Evolutionary conservation across 2,888 invertebrate species (phyloP).

Genomic region (Drosophila formosana): DNA sequence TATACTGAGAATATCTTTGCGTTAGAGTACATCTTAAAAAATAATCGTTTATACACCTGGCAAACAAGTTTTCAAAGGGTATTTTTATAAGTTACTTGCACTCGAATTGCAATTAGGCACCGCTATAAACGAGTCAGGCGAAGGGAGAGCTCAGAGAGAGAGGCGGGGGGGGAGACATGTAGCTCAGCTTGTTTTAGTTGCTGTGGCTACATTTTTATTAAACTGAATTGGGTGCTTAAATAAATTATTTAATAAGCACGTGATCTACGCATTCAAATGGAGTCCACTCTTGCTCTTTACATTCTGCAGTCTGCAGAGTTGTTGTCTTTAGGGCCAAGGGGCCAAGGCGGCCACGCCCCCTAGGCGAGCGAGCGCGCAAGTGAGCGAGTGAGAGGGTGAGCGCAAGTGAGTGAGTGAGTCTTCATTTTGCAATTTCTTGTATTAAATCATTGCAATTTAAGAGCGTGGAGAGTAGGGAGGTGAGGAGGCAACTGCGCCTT

Average conservation of each 20-base stretch:
- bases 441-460: slow-evolving; percentile 81
- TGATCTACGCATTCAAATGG: slow-evolving; percentile 70
- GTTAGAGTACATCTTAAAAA: background rate
- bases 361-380: background rate
- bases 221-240: slow-evolving; percentile 83
- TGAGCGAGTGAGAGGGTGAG: background rate
- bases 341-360: slow-evolving; percentile 67
- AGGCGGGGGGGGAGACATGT: background rate
- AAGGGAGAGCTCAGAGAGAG: background rate
- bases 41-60: background rate
- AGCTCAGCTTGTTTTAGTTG: slow-evolving; percentile 40
- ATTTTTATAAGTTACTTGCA: slow-evolving; percentile 16
- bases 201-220: slow-evolving; percentile 77
- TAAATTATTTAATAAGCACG: slow-evolving; percentile 85
- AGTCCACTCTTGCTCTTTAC: slow-evolving; percentile 6
- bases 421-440: slow-evolving; percentile 71
- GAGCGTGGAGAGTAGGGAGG: background rate
- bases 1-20: no score
- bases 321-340: slow-evolving; percentile 68
- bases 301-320: slow-evolving; percentile 21
- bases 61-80: slow-evolving; percentile 3
- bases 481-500: slow-evolving; percentile 28
- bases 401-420: slow-evolving; percentile 65
- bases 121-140: no score
- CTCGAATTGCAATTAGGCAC: slow-evolving; percentile 54